Base-by-base conservation (phyloP, 2,888 invertebrate genomes). In the Apamea monoglypha region DNA sequence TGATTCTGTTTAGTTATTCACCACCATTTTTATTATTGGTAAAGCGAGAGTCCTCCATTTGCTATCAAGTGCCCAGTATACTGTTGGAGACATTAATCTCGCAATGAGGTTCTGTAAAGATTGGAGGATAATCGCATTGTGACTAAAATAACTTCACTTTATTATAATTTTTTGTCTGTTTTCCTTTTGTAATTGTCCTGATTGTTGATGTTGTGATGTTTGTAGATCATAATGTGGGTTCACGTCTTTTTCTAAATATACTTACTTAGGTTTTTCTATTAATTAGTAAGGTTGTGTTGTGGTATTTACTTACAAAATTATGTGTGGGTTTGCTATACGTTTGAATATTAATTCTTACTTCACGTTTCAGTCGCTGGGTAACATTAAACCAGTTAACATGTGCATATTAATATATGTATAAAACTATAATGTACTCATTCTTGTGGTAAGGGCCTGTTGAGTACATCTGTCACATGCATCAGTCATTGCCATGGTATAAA, bases 61-160 rank as follows among this genome's bases (percentile, higher is more conserved):
- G 44, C 71, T 77, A 73, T 73, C 40, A 67, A 56, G 47, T 77
- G 74, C 68, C 59, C 53, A 56, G 7, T 63, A n/a, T n/a, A 40
- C 14, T 82, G 74, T 69, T 56, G 16, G 14, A 47, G 2, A 79
- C 25, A 29, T 72, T 14, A 74, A 81, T 74, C 32, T 67, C 73
- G 59, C 70, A 73, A 77, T 74, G 21, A 44, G 77, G 74, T 80
- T 68, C 16, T 71, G 47, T 84, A 36, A 56, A 81, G 61, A 78
- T 87, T 89, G 90, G 91, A 92, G 91, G 92, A 89, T 91, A 85
- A 87, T 91, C 91, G 91, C 85, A 86, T 80, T 83, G 74, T 80
- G 73, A 78, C 82, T 78, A 82, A 85, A 86, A 80, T 84, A 78
- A 88, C 76, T 85, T 84, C 56, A 85, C 64, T 69, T 80, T 83